Base-by-base conservation (phyloP, 2,797 vertebrate genomes). In the Argya squamiceps region DNA sequence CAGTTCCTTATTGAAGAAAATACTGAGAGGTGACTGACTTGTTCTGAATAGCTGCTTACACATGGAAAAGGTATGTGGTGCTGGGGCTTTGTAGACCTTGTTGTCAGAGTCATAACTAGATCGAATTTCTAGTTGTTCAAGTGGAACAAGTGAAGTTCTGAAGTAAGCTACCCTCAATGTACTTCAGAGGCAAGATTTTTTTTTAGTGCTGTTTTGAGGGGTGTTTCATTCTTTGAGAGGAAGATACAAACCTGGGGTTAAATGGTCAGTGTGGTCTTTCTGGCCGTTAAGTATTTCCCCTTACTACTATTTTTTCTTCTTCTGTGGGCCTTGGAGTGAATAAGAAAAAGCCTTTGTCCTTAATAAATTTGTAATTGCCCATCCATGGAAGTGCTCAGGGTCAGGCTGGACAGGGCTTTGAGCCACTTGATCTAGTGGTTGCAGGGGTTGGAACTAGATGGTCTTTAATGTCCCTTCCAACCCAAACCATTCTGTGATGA, bases 31-130 rank as follows among this genome's bases (percentile, higher is more conserved):
- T 87, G 78, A 47, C 74, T 75, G 5, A 17, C 29, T 92, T 49
- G 43, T 92, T 90, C 68, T 88, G 63, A 88, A 88, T 93, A 94
- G 92, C 44, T 85, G 8, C 85, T 95, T 89, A 83, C 79, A 32
- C 83, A 76, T 85, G 60, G 60, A 76, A n/a, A 62, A 92, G 68
- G 47, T 50, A 85, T 79, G 85, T 82, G 32, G 11, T 85, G 59
- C 59, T 64, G 41, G 30, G 34, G 26, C 44, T 71, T 79, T 80
- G 56, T 27, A 67, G 79, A 26, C 36, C 43, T 91, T 56, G 56
- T 63, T 88, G 60, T 70, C 53, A 24, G 43, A 83, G 52, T 59
- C 41, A 14, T 64, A 81, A 63, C 64, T 63, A 46, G 74, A 87
- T 93, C 7, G 1, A 27, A 1, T 92, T 84, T 88, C 93, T 91